phyloP scores from a whole-genome alignment of 2,797 vertebrate genomes.

The Urosaurus nigricauda region DNA sequence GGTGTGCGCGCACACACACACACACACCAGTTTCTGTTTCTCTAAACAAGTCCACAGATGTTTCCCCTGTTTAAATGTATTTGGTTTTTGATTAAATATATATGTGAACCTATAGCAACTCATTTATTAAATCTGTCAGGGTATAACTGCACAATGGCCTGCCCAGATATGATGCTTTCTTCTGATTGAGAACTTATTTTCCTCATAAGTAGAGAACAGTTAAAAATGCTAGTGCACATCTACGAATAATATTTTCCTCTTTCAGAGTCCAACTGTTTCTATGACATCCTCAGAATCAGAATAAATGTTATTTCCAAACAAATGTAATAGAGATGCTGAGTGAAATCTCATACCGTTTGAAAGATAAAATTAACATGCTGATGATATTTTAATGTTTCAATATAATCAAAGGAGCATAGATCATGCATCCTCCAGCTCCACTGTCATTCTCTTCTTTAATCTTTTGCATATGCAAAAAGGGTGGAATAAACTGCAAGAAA shows the following conservation, averaged over 20 bases:
- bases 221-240: constrained; percentile 74
- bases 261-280: constrained; percentile 83
- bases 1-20: too few relatives aligned
- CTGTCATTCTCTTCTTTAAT: constrained; percentile 79
- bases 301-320: constrained; percentile 82
- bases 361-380: constrained; percentile 87
- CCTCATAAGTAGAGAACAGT: constrained; percentile 78
- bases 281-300: constrained; percentile 83
- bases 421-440: constrained; percentile 81
- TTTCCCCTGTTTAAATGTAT: not conserved
- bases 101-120: constrained; percentile 34
- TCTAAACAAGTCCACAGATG: constrained; percentile 5
- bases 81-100: constrained; percentile 39
- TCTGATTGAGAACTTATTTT: constrained; percentile 61
- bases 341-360: constrained; percentile 81
- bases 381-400: constrained; percentile 86
- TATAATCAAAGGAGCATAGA: constrained; percentile 83
- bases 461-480: constrained; percentile 70
- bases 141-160: constrained; percentile 29
- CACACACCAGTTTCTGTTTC: not conserved
- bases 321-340: constrained; percentile 83
- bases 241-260: constrained; percentile 75
- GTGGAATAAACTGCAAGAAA: constrained; percentile 58
- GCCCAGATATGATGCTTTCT: not conserved
- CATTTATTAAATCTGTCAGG: not conserved